These are phyloP conservation scores for Trochalopteron elliotii DNA, from an alignment of 2,113 vertebrate genomes.

Conservation along the genomic window DNA sequence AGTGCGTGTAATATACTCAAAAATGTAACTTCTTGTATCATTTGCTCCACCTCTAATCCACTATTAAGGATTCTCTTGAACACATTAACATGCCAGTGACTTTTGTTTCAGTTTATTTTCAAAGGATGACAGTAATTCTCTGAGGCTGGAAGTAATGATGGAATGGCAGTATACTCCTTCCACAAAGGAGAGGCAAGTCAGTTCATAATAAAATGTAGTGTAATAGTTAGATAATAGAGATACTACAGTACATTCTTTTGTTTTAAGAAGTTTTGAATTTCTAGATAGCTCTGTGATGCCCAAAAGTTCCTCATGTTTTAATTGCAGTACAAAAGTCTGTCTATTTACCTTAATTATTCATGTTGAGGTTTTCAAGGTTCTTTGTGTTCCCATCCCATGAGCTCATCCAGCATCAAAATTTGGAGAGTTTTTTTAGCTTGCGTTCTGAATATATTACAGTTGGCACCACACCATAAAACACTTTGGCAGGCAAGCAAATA, in stretches of 20 bases:
- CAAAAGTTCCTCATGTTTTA: conserved; percentile 1
- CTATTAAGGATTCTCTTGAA: background rate
- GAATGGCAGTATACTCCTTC: background rate
- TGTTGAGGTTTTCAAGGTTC: conserved; percentile 36
- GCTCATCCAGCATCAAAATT: conserved; percentile 39
- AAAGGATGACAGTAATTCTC: background rate
- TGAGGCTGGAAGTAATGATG: background rate
- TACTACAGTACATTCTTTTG: background rate
- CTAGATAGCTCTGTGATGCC: conserved; percentile 11
- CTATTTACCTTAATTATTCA: conserved; percentile 21
- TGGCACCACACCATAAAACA: conserved; percentile 66
- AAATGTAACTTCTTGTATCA: background rate
- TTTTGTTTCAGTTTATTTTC: background rate
- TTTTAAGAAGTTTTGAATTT: conserved; percentile 50
- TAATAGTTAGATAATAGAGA: background rate
- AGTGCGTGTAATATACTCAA: background rate
- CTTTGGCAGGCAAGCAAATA: conserved; percentile 67
- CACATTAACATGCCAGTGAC: background rate
- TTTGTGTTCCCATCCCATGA: conserved; percentile 31
- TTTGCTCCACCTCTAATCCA: background rate
- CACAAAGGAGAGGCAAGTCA: background rate
- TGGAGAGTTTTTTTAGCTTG: background rate
- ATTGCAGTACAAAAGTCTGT: conserved; percentile 20
- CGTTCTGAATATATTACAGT: conserved; percentile 23
- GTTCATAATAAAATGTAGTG: background rate